Conservation (phyloP, 2,888 invertebrate genomes). For the Scaptomyza cyrtandrae region DNA sequence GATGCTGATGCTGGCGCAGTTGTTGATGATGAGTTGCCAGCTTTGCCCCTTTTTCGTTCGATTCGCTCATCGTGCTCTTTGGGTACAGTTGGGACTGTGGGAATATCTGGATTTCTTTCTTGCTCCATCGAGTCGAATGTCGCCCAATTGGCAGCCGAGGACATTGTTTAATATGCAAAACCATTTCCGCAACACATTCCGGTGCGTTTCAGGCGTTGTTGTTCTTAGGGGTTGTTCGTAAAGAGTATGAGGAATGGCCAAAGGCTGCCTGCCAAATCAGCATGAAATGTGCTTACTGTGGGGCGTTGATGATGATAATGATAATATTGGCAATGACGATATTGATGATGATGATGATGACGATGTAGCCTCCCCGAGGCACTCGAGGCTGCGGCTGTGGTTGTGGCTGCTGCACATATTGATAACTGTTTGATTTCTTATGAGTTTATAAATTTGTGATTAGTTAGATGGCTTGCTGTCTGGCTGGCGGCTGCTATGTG, state of each 20-base stretch:
- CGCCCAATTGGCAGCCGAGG: slow-evolving; percentile 75
- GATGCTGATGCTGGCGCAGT: slow-evolving; percentile 50
- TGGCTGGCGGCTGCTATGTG: slow-evolving; percentile 20
- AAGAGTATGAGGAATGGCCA: slow-evolving; percentile 45
- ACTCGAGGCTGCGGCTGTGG: slow-evolving; percentile 15
- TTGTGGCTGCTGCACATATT: slow-evolving; percentile 67
- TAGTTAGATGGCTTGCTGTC: slow-evolving; percentile 53
- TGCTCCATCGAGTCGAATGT: slow-evolving; percentile 49
- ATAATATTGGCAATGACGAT: slow-evolving; percentile 20
- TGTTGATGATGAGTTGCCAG: slow-evolving; percentile 57
- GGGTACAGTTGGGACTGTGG: slow-evolving; percentile 19
- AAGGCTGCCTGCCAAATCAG: slow-evolving; percentile 69
- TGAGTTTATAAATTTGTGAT: slow-evolving; percentile 80
- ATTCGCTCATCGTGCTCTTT: slow-evolving; percentile 41
- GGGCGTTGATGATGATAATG: slow-evolving; percentile 31
- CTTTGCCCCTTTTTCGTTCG: slow-evolving; percentile 37
- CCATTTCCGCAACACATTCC: slow-evolving; percentile 75
- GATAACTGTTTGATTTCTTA: slow-evolving; percentile 81
- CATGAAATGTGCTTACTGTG: slow-evolving; percentile 72
- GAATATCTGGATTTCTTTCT: slow-evolving; percentile 21
- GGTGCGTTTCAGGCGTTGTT: slow-evolving; percentile 44
- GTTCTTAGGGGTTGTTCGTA: slow-evolving; percentile 24
- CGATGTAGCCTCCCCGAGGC: slow-evolving; percentile 39
- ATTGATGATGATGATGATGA: slow-evolving; percentile 7
- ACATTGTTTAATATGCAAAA: slow-evolving; percentile 81